Percentiles rank a stretch among this genome's conserved stretches.
These are phyloP conservation scores for Tetrapedia diversipes DNA, from an alignment of 2,888 invertebrate genomes.

Conservation along the genomic window DNA sequence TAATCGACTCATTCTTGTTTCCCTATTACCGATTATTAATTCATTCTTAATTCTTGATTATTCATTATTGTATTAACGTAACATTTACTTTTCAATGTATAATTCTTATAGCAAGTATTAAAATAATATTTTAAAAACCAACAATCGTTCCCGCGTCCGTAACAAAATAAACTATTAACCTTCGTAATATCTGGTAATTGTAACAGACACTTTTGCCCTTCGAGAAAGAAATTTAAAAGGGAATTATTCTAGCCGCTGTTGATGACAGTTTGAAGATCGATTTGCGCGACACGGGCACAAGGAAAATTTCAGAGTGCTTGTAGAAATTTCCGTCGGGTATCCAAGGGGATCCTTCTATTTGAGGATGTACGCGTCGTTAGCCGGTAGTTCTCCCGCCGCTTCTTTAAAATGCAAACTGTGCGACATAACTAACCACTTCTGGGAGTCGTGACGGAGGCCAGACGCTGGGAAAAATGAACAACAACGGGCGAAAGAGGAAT, in stretches of 20 bases:
- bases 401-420: constrained; percentile 77
- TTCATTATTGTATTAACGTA: too few species aligned
- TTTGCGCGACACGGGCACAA: background rate
- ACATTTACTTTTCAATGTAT: too few species aligned
- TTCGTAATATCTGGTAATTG: too few species aligned
- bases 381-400: constrained; percentile 70
- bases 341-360: constrained; percentile 58
- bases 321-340: background rate
- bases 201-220: too few species aligned
- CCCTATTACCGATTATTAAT: too few species aligned
- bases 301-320: background rate
- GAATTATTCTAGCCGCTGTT: background rate
- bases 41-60: too few species aligned
- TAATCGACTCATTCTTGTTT: too few species aligned
- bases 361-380: constrained; percentile 73
- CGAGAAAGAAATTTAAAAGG: background rate
- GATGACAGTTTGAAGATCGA: constrained; percentile 10
- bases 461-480: constrained; percentile 20
- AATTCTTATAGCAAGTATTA: too few species aligned
- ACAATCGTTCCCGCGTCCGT: too few species aligned
- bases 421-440: constrained; percentile 77
- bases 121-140: too few species aligned
- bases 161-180: too few species aligned
- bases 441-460: constrained; percentile 20
- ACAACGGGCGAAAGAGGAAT: constrained; percentile 12